Conservation (phyloP, 2,888 invertebrate species). For the Drosophila subsilvestris region DNA sequence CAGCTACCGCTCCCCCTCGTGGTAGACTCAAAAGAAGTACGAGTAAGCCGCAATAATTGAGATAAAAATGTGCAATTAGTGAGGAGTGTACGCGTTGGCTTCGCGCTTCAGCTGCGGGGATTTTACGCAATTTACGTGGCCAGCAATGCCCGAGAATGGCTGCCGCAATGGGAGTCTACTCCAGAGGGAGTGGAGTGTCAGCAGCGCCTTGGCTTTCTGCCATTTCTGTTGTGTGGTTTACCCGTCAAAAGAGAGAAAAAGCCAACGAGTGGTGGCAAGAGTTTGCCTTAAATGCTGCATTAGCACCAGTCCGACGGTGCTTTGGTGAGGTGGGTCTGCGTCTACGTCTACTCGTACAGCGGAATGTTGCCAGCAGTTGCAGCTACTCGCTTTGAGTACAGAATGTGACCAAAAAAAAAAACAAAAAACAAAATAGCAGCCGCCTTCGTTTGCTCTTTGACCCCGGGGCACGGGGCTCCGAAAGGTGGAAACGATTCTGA, state of each 20-base stretch:
- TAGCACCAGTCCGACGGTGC: constrained; percentile 21
- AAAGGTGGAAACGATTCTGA: constrained; percentile 64
- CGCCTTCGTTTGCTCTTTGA: constrained; percentile 45
- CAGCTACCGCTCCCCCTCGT: neutral
- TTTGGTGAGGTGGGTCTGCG: constrained; percentile 32
- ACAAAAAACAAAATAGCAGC: constrained; percentile 26
- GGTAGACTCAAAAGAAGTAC: constrained; percentile 36
- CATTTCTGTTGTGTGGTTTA: constrained; percentile 44
- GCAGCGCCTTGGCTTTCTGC: constrained; percentile 35
- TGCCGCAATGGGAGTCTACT: neutral
- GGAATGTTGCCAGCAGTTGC: constrained; percentile 18
- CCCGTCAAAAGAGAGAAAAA: constrained; percentile 35
- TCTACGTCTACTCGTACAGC: constrained; percentile 29
- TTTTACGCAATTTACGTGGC: constrained; percentile 67
- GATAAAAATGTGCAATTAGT: constrained; percentile 76
- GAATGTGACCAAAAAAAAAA: constrained; percentile 4
- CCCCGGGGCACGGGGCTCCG: constrained; percentile 16
- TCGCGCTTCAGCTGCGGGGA: constrained; percentile 46
- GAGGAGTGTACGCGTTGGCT: constrained; percentile 44
- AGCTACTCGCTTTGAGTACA: constrained; percentile 22
- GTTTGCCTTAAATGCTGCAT: constrained; percentile 46
- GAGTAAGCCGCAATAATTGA: constrained; percentile 71
- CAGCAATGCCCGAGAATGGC: constrained; percentile 26
- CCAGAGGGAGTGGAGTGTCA: constrained; percentile 2
- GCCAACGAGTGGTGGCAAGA: constrained; percentile 23